Conservation (phyloP, 2,797 vertebrate genomes). For the Petrocephalus sullivani region DNA sequence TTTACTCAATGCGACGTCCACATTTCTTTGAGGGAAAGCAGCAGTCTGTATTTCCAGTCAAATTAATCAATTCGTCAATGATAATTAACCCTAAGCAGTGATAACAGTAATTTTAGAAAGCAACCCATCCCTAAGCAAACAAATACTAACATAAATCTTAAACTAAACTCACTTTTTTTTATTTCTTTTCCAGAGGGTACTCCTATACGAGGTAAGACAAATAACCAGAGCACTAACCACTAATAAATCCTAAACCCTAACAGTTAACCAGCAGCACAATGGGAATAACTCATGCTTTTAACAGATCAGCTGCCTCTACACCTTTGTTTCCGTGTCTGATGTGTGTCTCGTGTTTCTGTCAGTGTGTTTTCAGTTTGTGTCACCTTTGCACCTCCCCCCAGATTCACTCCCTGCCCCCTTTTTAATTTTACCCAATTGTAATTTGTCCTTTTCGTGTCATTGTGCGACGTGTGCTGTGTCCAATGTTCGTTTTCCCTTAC, state of each 20-base stretch:
- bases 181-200: conserved; percentile 93
- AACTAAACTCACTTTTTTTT: conserved; percentile 71
- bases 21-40: conserved; percentile 51
- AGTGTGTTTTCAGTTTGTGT: conserved; percentile 22
- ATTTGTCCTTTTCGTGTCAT: conserved; percentile 28
- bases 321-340: neutral
- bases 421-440: neutral
- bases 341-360: neutral
- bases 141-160: conserved; percentile 51
- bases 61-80: conserved; percentile 17
- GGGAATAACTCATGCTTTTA: conserved; percentile 23
- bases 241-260: conserved; percentile 39
- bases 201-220: conserved; percentile 95
- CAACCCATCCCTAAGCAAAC: neutral
- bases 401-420: neutral
- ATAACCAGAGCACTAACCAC: conserved; percentile 24
- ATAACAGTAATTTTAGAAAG: conserved; percentile 33
- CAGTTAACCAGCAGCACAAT: conserved; percentile 30
- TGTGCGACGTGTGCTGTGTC: conserved; percentile 34
- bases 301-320: conserved; percentile 17
- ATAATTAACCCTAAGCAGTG: conserved; percentile 1
- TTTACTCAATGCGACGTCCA: conserved; percentile 15
- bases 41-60: conserved; percentile 41
- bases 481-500: conserved; percentile 4
- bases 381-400: conserved; percentile 31